Base-by-base conservation (phyloP, 2,797 vertebrate genomes). In the Darevskia mixta region DNA sequence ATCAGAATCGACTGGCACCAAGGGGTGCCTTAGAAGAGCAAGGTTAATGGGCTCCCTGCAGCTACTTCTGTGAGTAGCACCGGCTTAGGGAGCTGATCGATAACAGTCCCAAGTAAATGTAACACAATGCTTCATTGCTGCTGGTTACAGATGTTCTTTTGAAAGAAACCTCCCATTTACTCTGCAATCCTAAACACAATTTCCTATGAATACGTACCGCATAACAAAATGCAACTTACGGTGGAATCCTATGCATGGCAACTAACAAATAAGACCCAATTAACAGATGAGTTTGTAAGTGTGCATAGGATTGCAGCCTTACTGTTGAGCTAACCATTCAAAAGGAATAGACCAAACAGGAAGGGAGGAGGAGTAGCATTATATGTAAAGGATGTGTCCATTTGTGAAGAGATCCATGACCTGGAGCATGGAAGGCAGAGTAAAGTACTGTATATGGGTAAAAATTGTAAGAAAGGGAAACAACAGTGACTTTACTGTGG, bases 41-140 rank as follows among this genome's bases (percentile, higher is more conserved):
- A 87, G 41, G 29, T 87, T 81, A 23, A 43, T 83, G 38, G 35
- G 38, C 29, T 88, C 79, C 27, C 78, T 94, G 79, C 77, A 17
- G 41, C 61, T 66, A 23, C 25, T 20, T 79, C 89, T 64, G 84
- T 86, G 75, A 89, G 83, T 15, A 88, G 80, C 15, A 76, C 1
- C 77, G 0, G 27, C 18, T 75, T 87, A 61, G 20, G 23, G 86
- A 23, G 15, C 17, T 38, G 29, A 91, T 86, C 84, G 73, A 90
- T 5, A 5, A 2, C 58, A 8, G 2, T 83, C 88, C 23, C 6
- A 61, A 35, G 67, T 72, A 71, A 72, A 72, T 13, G 3, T 5
- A 49, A 7, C 5, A 38, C 27, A 15, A 35, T 17, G 8, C 20
- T 55, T 72, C 23, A 61, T 38, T 38, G 64, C 49, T 80, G 8